Percentiles rank a stretch among this genome's conserved stretches.
Evolutionary conservation across 2,797 vertebrate species (phyloP).

Genomic region (Masticophis lateralis): DNA sequence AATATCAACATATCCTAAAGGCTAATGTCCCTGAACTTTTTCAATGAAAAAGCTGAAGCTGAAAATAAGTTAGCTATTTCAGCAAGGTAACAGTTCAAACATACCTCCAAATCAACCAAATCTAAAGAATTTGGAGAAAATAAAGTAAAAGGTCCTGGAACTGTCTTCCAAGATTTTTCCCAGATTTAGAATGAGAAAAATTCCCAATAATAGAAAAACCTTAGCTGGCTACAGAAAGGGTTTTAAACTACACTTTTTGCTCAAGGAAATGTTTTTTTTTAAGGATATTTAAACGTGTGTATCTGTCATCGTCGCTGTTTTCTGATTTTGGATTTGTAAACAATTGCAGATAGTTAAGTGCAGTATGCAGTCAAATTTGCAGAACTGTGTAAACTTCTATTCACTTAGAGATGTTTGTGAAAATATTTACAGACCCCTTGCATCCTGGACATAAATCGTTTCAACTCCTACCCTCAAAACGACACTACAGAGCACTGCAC

Average conservation of each 20-base stretch:
- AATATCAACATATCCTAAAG: background rate
- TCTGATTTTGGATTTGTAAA: background rate
- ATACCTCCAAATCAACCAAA: background rate
- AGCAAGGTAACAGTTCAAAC: background rate
- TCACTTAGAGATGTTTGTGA: background rate
- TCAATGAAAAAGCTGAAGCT: background rate
- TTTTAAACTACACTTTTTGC: background rate
- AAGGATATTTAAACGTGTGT: background rate
- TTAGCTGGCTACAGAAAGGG: background rate
- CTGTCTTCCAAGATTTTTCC: background rate
- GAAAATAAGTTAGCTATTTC: background rate
- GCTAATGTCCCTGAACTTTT: background rate
- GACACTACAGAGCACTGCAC: too few species aligned
- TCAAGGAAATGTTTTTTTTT: background rate
- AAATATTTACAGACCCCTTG: too few species aligned
- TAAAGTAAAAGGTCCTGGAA: background rate
- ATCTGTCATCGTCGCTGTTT: background rate
- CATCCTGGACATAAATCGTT: too few species aligned
- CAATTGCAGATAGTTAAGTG: background rate
- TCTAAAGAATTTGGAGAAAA: background rate
- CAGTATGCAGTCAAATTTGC: background rate
- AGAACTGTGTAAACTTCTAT: background rate
- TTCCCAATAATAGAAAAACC: background rate
- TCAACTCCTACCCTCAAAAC: too few species aligned
- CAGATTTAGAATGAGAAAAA: background rate